Conservation (phyloP, 2,113 vertebrate species). For the Coreoperca whiteheadi region DNA sequence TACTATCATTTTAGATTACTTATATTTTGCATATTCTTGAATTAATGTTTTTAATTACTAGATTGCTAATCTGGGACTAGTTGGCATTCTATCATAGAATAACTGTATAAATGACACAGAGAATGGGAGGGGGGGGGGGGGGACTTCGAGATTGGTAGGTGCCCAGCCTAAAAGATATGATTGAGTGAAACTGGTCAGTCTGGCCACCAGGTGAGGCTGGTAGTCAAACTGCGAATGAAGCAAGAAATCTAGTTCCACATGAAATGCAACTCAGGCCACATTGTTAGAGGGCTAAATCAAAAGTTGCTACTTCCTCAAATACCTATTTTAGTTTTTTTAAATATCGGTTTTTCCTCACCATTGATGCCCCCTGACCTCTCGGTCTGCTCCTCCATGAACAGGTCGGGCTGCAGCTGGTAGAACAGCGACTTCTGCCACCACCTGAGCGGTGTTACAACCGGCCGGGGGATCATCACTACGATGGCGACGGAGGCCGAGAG, state of each 20-base stretch:
- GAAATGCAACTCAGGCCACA: neutral
- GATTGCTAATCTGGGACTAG: neutral
- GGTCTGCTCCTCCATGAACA: slow-evolving; percentile 27
- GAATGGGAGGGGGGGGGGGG: no score
- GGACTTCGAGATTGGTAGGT: neutral
- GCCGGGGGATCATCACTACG: slow-evolving; percentile 65
- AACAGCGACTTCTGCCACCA: slow-evolving; percentile 84
- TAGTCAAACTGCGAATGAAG: neutral
- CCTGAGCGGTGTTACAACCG: slow-evolving; percentile 35
- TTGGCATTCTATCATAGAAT: neutral
- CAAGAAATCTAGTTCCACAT: neutral
- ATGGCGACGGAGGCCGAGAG: slow-evolving; percentile 67
- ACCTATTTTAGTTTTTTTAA: neutral
- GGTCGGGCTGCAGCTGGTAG: slow-evolving; percentile 70
- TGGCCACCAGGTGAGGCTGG: neutral
- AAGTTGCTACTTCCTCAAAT: no score
- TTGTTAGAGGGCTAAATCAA: neutral
- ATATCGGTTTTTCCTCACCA: slow-evolving; percentile 62
- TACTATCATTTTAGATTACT: no score
- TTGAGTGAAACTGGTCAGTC: neutral
- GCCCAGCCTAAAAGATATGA: no score
- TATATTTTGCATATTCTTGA: neutral
- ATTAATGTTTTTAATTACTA: neutral
- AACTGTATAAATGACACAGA: neutral
- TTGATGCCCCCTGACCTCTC: slow-evolving; percentile 41